These are phyloP conservation scores for Erythrocercus mccallii DNA, from an alignment of 2,113 vertebrate genomes.

Conservation along the genomic window DNA sequence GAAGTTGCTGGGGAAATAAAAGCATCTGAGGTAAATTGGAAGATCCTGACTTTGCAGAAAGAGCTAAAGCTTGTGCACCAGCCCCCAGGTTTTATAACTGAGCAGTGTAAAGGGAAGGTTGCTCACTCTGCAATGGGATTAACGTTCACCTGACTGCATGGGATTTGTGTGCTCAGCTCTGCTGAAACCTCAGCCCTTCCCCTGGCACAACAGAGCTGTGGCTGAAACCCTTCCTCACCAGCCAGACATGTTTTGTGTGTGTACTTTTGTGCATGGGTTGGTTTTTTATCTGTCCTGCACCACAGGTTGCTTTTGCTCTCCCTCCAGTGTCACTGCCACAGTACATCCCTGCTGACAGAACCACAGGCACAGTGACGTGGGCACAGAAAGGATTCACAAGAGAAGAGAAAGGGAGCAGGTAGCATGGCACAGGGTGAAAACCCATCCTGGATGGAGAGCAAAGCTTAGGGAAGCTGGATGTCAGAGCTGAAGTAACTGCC, in stretches of 20 bases:
- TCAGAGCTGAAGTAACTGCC: neutral
- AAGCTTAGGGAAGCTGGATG: neutral
- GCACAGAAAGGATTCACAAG: neutral
- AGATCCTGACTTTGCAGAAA: neutral
- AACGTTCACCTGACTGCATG: neutral
- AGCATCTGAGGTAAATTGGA: neutral
- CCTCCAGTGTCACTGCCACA: neutral
- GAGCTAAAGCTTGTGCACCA: neutral
- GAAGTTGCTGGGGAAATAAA: neutral
- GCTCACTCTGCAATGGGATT: neutral
- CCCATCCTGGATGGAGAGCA: neutral
- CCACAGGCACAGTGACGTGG: neutral
- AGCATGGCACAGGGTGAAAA: neutral
- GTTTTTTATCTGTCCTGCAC: neutral
- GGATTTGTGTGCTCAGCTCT: neutral
- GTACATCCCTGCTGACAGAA: neutral
- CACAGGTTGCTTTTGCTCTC: neutral
- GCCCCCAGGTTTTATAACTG: neutral
- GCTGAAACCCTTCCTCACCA: neutral
- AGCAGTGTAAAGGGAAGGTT: neutral
- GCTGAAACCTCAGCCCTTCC: neutral
- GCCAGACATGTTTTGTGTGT: neutral
- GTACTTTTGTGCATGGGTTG: accelerated
- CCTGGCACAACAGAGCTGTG: neutral
- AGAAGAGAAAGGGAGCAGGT: neutral